Percentiles rank a stretch among this genome's conserved stretches.
These are phyloP conservation scores for Drosophila limbata DNA, from an alignment of 2,888 invertebrate species.

Conservation along the genomic window DNA sequence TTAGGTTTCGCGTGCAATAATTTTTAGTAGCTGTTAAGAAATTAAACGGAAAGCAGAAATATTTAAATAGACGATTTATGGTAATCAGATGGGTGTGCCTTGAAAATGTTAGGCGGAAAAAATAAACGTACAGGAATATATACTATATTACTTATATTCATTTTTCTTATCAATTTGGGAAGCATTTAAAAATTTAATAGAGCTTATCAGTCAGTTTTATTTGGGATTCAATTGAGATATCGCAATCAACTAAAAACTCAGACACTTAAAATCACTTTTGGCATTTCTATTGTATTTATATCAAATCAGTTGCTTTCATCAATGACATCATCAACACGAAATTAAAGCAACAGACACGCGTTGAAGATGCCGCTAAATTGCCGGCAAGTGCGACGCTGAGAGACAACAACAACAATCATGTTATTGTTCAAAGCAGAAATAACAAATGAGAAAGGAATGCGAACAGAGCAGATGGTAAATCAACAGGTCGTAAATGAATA, in stretches of 20 bases:
- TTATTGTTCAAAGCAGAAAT: constrained; percentile 20
- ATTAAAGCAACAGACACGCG: constrained; percentile 54
- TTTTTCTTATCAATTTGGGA: constrained; percentile 6
- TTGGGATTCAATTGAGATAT: constrained; percentile 7
- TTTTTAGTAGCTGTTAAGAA: constrained; percentile 7
- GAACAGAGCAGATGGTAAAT: constrained; percentile 21
- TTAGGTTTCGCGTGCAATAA: constrained; percentile 47
- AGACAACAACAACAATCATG: constrained; percentile 19
- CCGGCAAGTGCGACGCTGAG: constrained; percentile 46
- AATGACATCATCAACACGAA: constrained; percentile 69
- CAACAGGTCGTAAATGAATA: constrained; percentile 29
- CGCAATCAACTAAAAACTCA: neutral
- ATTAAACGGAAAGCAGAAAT: constrained; percentile 4
- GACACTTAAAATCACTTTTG: constrained; percentile 13
- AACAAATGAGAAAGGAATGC: neutral
- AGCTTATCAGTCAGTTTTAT: constrained; percentile 1
- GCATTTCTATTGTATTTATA: constrained; percentile 8
- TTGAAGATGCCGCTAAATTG: constrained; percentile 51
- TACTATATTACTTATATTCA: too few species aligned
- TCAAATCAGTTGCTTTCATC: constrained; percentile 32
- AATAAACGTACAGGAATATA: neutral
- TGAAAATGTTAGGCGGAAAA: neutral
- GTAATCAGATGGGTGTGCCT: constrained; percentile 17
- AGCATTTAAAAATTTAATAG: neutral
- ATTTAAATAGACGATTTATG: constrained; percentile 35